Conservation (phyloP, 2,797 vertebrate species). For the Scolopax bukidnonensis region DNA sequence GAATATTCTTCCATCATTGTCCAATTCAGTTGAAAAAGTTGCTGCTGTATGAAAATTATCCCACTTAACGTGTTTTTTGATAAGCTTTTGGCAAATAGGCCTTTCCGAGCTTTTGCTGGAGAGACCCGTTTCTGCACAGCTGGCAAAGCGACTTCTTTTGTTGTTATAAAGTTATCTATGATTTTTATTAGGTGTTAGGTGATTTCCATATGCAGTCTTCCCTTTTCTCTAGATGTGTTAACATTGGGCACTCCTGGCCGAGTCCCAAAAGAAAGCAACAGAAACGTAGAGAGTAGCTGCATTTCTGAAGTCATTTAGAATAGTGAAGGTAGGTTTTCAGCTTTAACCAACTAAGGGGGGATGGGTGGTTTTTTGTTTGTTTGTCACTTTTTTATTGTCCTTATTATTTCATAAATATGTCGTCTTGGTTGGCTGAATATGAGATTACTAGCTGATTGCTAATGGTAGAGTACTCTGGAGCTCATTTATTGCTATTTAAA, state of each 20-base stretch:
- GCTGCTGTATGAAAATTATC: background rate
- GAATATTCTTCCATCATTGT: background rate
- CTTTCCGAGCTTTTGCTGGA: background rate
- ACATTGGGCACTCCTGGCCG: background rate
- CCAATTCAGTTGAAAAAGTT: background rate
- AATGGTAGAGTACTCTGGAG: background rate
- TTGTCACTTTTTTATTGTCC: background rate
- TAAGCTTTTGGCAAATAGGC: background rate
- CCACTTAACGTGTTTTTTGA: background rate
- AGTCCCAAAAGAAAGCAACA: background rate
- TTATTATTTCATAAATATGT: background rate
- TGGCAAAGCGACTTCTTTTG: background rate
- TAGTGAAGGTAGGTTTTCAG: background rate
- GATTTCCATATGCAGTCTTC: background rate
- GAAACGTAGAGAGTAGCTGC: background rate
- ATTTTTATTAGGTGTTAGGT: background rate
- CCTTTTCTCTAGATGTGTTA: background rate
- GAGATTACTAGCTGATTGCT: background rate
- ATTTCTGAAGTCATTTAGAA: background rate
- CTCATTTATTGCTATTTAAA: background rate
- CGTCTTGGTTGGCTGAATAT: background rate
- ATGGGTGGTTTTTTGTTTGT: background rate
- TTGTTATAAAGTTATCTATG: background rate
- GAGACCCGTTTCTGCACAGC: background rate
- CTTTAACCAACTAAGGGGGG: accelerated